phyloP scores from a whole-genome alignment of 1,140 invertebrate genomes.

The Atta colombica region DNA sequence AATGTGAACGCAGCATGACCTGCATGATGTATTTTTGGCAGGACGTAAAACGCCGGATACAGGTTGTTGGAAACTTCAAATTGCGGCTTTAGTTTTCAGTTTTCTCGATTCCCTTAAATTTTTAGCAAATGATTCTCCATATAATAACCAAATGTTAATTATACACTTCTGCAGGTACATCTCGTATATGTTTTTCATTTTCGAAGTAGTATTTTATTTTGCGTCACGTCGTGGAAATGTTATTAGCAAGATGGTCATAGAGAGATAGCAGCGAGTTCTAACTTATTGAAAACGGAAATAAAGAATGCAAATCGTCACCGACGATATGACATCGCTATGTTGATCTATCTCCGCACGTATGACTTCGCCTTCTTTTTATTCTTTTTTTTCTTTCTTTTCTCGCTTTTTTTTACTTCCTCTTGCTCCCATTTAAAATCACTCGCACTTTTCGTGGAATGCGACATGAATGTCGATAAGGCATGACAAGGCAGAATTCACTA shows the following conservation, averaged over 20 bases:
- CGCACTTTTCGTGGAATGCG: conserved; percentile 41
- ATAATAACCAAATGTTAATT: not conserved
- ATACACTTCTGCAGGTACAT: not conserved
- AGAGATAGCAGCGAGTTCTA: conserved; percentile 31
- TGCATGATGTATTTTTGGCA: no score
- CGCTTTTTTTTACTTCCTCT: not conserved
- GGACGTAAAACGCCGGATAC: no score
- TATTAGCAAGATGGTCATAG: conserved; percentile 43
- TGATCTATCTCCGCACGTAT: conserved; percentile 51
- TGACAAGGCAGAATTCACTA: conserved; percentile 46
- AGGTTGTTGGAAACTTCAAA: no score
- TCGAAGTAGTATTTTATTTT: conserved; percentile 42
- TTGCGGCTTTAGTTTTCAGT: no score
- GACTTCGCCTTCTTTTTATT: conserved; percentile 19
- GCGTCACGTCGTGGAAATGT: conserved; percentile 10
- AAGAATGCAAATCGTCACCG: conserved; percentile 57
- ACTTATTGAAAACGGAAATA: conserved; percentile 54
- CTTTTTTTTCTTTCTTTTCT: not conserved
- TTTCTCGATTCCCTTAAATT: not conserved
- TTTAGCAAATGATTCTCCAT: not conserved
- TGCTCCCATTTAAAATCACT: conserved; percentile 40
- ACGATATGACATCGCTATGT: conserved; percentile 13
- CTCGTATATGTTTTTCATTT: not conserved
- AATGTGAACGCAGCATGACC: no score
- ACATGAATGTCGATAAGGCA: conserved; percentile 66